phyloP scores from a whole-genome alignment of 2,797 vertebrate species.

The Coregonus ussuriensis region DNA sequence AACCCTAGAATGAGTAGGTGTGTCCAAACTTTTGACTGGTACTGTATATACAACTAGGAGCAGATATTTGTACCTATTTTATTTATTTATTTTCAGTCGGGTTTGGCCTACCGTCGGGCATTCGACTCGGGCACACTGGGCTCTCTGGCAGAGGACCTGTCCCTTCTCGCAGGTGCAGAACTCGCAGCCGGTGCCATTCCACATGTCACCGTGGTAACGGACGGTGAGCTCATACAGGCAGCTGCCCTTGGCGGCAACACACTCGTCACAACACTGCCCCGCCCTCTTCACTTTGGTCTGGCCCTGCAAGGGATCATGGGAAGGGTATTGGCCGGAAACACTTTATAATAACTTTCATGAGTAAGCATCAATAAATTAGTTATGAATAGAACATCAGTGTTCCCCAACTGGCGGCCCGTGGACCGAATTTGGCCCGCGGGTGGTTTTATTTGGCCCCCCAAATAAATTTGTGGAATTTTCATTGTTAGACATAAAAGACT shows the following conservation, averaged over 20 bases:
- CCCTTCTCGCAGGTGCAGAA: constrained; percentile 85
- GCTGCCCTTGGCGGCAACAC: constrained; percentile 75
- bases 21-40: too few relatives aligned
- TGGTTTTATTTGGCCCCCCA: too few relatives aligned
- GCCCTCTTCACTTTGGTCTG: constrained; percentile 72
- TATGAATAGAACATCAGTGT: too few relatives aligned
- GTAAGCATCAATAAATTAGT: not conserved
- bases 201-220: constrained; percentile 88
- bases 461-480: too few relatives aligned
- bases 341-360: too few relatives aligned
- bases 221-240: constrained; percentile 72
- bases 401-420: too few relatives aligned
- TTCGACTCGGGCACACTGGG: constrained; percentile 80
- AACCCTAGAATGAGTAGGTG: too few relatives aligned
- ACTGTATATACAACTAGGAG: too few relatives aligned
- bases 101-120: constrained; percentile 79
- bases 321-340: not conserved
- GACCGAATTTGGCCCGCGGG: too few relatives aligned
- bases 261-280: constrained; percentile 87
- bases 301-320: constrained; percentile 70
- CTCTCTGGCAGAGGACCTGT: constrained; percentile 82
- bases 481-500: too few relatives aligned
- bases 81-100: too few relatives aligned
- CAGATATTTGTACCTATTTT: too few relatives aligned
- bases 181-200: constrained; percentile 82